Base-by-base conservation (phyloP, 2,888 invertebrate species). In the Tortrix viridana region DNA sequence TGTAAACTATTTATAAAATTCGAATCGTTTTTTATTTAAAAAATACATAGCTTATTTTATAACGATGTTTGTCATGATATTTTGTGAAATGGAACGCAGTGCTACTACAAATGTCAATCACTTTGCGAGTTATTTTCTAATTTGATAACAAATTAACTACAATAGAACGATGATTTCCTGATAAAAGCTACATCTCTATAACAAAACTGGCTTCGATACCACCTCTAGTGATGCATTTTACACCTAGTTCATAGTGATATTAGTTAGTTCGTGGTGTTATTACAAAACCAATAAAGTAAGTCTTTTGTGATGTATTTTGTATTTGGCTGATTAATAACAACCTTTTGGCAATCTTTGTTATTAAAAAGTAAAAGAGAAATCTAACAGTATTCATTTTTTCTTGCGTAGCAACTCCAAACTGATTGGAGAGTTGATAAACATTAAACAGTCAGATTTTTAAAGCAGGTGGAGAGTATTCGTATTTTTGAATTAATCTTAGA, bases 141-240 rank as follows among this genome's bases (percentile, higher is more conserved):
- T 53, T 70, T 74, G 76, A 74, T 78, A 77, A 75, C 72, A 67
- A 58, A 49, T 56, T 57, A 71, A 20, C 66, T 67, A 55, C n/a
- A 66, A 49, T 64, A 53, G 52, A 69, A 68, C 58, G 69, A 71
- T 63, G 63, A 32, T 53, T 53, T 63, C 63, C 43, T 63, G 63
- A 63, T 63, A 63, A 58, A 57, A 63, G 53, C n/a, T 22, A 58
- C 44, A n/a, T 41, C 16, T 63, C 50, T 50, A 62, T 57, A 56
- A 56, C 41, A 46, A 56, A 47, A 23, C 58, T 50, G 43, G 48
- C 9, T 20, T 52, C 50, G 32, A 32, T 58, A 63, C 63, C 63
- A 63, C 63, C 63, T 57, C 22, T 56, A 53, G 58, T 59, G 50
- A 59, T 60, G 55, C 59, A 60, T 65, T 55, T 60, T 12, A 60